phyloP scores from a whole-genome alignment of 2,888 invertebrate species.

The Limnephilus marmoratus region DNA sequence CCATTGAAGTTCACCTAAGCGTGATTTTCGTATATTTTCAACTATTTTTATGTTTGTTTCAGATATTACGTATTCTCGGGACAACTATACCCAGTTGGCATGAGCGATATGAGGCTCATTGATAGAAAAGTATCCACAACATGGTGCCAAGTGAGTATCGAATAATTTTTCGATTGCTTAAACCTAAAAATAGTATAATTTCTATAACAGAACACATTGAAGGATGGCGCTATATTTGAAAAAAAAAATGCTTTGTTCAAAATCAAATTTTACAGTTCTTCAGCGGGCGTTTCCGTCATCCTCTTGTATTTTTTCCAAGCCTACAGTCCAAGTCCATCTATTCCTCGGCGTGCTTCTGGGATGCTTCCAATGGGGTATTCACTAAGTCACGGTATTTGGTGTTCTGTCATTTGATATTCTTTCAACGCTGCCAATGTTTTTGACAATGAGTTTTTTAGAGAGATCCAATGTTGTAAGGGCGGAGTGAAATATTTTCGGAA shows the following conservation, averaged over 20 bases:
- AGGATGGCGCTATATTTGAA: not conserved
- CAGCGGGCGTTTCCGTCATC: no score
- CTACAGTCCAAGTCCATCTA: no score
- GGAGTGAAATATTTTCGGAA: no score
- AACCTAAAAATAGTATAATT: not conserved
- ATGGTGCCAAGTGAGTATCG: slow-evolving; percentile 84
- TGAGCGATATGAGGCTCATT: slow-evolving; percentile 86
- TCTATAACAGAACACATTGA: not conserved
- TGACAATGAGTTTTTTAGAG: no score
- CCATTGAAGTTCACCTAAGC: no score
- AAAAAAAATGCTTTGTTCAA: not conserved
- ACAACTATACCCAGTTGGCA: slow-evolving; percentile 84
- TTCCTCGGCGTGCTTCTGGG: not conserved
- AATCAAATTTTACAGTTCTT: no score
- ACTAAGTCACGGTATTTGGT: not conserved
- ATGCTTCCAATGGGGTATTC: not conserved
- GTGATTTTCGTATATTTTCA: not conserved
- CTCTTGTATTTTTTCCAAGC: not conserved
- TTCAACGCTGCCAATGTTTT: no score
- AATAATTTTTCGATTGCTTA: not conserved
- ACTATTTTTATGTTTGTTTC: slow-evolving; percentile 66
- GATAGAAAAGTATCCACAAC: slow-evolving; percentile 86
- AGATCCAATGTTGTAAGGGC: no score
- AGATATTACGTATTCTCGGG: slow-evolving; percentile 83
- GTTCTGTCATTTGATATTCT: not conserved